phyloP scores from a whole-genome alignment of 1,140 invertebrate genomes.

The Heliconius melpomene region DNA sequence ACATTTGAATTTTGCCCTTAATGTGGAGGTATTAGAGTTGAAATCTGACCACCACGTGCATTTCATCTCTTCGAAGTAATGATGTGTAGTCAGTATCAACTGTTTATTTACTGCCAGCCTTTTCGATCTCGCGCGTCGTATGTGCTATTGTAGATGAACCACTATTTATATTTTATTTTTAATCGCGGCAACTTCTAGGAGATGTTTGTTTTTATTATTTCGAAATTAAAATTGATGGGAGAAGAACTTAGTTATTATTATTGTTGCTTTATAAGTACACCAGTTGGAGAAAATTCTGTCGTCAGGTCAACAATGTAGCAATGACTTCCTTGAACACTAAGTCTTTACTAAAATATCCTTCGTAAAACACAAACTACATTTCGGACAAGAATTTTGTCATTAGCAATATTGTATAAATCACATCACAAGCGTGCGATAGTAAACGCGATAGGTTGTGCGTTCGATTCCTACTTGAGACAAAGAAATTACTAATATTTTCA shows the following conservation, averaged over 20 bases:
- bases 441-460: no score
- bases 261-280: conserved; percentile 5
- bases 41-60: conserved; percentile 52
- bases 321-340: no score
- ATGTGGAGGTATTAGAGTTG: conserved; percentile 44
- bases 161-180: conserved; percentile 46
- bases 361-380: no score
- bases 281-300: no score
- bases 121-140: conserved; percentile 45
- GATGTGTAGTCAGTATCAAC: conserved; percentile 74
- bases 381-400: no score
- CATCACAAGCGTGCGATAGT: no score
- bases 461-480: no score
- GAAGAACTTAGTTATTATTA: conserved; percentile 54
- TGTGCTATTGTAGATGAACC: conserved; percentile 35
- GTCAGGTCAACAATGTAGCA: no score
- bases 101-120: conserved; percentile 73
- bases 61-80: conserved; percentile 69
- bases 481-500: no score
- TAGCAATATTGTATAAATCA: no score
- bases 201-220: background rate
- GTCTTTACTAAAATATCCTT: no score
- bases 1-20: conserved; percentile 51
- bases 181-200: conserved; percentile 15
- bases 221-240: background rate